Percentiles rank a stretch among this genome's conserved stretches.
Conservation (phyloP, 2,113 vertebrate genomes). For the Anser cygnoides region DNA sequence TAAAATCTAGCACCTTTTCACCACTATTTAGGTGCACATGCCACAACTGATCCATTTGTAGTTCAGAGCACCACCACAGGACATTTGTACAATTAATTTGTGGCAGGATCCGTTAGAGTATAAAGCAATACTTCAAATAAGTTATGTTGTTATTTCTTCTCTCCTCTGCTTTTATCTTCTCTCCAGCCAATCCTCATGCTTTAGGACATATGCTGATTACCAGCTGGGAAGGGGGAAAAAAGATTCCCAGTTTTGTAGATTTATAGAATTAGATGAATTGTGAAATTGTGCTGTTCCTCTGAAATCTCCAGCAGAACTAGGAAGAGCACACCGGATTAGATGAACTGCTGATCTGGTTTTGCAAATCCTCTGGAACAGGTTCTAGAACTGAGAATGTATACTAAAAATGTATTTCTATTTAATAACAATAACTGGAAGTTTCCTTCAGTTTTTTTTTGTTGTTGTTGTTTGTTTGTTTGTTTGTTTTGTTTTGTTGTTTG, state of each 20-base stretch:
- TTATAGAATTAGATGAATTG: constrained; percentile 51
- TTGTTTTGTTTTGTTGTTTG: too few species aligned
- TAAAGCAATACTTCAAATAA: constrained; percentile 63
- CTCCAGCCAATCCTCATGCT: constrained; percentile 55
- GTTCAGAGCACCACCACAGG: constrained; percentile 29
- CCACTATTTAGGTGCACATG: background rate
- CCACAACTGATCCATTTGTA: constrained; percentile 17
- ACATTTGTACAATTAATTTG: constrained; percentile 51
- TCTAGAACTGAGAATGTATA: background rate
- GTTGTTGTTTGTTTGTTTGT: background rate
- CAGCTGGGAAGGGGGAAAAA: constrained; percentile 39
- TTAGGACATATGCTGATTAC: constrained; percentile 66
- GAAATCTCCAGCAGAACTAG: constrained; percentile 40
- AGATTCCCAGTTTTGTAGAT: constrained; percentile 47
- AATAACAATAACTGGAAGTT: background rate
- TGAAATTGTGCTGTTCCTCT: constrained; percentile 43
- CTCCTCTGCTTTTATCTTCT: constrained; percentile 55
- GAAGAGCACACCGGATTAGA: constrained; percentile 15
- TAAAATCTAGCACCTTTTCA: background rate
- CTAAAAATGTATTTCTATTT: background rate
- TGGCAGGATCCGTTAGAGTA: constrained; percentile 43
- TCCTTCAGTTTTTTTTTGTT: background rate
- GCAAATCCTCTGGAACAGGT: constrained; percentile 18
- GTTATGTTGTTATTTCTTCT: constrained; percentile 51
- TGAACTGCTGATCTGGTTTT: constrained; percentile 28